These are phyloP conservation scores for Semotilus atromaculatus DNA, from an alignment of 2,797 vertebrate species.

Conservation along the genomic window DNA sequence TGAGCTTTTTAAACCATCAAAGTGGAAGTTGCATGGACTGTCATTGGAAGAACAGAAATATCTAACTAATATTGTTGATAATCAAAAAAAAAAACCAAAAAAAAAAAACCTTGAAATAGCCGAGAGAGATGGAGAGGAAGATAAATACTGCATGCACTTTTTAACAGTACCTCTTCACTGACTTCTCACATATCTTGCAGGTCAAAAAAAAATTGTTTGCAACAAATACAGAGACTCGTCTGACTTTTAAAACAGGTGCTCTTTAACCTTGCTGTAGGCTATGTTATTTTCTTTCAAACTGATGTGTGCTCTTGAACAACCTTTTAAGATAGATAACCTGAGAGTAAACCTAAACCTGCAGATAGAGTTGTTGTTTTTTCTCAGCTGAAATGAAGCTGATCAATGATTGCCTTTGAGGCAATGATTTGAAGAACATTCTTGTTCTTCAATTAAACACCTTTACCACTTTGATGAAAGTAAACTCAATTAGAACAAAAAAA, in stretches of 20 bases:
- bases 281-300: conserved; percentile 6
- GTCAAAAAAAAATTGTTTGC: not conserved
- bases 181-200: conserved; percentile 6
- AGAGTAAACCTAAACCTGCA: not conserved
- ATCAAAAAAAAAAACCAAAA: not conserved
- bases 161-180: not conserved
- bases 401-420: conserved; percentile 18
- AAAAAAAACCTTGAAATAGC: not conserved
- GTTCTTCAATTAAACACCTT: conserved; percentile 19
- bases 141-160: conserved; percentile 23
- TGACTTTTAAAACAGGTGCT: conserved; percentile 33
- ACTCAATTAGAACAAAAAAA: not conserved
- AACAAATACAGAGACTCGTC: conserved; percentile 21
- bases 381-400: conserved; percentile 16
- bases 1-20: too few relatives aligned
- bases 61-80: not conserved
- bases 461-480: not conserved
- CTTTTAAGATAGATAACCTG: conserved; percentile 13
- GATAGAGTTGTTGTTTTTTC: not conserved
- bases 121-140: conserved; percentile 3
- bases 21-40: too few relatives aligned
- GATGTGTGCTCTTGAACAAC: conserved; percentile 25
- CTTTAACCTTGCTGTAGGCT: conserved; percentile 38
- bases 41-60: too few relatives aligned
- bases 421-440: conserved; percentile 6